Base-by-base conservation (phyloP, 2,113 vertebrate genomes). In the Hippocampus abdominalis region DNA sequence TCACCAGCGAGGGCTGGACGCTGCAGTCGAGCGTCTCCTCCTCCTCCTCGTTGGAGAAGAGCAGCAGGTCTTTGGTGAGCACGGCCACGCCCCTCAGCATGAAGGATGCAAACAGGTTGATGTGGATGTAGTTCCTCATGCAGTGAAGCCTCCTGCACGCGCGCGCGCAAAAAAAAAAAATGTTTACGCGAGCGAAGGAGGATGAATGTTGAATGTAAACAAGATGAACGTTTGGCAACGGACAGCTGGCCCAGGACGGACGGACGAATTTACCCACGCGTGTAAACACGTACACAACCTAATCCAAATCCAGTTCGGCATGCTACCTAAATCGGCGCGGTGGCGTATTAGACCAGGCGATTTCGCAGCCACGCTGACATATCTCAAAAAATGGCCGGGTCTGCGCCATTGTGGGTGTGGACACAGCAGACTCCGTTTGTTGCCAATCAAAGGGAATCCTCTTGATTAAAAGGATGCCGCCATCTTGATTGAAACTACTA, bases 101-200 rank as follows among this genome's bases (percentile, higher is more conserved):
- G 89, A 98, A 98, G 0, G 97, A 98, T 70, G 94, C 90, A 25
- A 98, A 98, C 69, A 98, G 84, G 80, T 98, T 98, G 88, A 98
- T 93, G 83, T 98, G 97, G 90, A 98, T 98, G 90, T 95, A 98
- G 87, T 98, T 98, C 49, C 96, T 91, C 23, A 93, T 98, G 66
- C 97, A 98, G 75, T 95, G 95, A 42, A 98, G 95, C 78, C 95
- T 97, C 91, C 96, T 98, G 72, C 68, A 77, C 70, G 68, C 39
- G 54, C 46, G 66, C 53, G 40, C 40, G 40, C 39, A n/a, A n/a
- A n/a, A 36, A 36, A 78, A 62, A 71, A 81, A 79, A 75, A 81
- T 89, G 86, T 88, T 89, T 85, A 88, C 4, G 56, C 46, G 80
- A 64, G 72, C 82, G 77, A 85, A 84, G 68, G 29, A 32, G 13